Evolutionary conservation across 2,113 vertebrate genomes (phyloP).

Genomic region (Hippocampus guttulatus): DNA sequence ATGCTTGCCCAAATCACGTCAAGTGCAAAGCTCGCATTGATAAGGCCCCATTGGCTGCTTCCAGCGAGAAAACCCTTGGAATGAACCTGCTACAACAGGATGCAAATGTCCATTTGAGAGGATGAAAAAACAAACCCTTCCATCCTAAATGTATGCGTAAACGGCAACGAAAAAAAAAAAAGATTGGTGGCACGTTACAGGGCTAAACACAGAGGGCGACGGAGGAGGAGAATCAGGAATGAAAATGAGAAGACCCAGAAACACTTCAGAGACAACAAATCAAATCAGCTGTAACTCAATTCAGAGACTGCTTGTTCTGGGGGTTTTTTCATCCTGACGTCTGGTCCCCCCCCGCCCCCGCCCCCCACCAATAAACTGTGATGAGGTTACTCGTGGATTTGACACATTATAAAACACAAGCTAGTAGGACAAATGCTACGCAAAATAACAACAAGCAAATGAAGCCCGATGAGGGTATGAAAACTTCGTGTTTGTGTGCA

Average conservation of each 20-base stretch:
- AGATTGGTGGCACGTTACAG: constrained; percentile 61
- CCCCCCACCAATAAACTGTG: constrained; percentile 72
- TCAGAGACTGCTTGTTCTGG: constrained; percentile 47
- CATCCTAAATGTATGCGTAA: constrained; percentile 60
- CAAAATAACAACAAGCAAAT: constrained; percentile 63
- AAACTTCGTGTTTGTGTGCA: constrained; percentile 6
- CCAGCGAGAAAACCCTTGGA: constrained; percentile 31
- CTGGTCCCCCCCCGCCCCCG: constrained; percentile 43
- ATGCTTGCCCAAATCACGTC: constrained; percentile 51
- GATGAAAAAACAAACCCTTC: constrained; percentile 49
- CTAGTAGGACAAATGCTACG: constrained; percentile 67
- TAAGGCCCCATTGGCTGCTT: constrained; percentile 46
- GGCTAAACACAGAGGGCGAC: constrained; percentile 59
- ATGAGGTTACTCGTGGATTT: constrained; percentile 72
- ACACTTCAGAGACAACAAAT: constrained; percentile 68
- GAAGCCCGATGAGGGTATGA: constrained; percentile 29
- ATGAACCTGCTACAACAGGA: constrained; percentile 24
- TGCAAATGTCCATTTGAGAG: constrained; percentile 49
- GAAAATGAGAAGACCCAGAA: constrained; percentile 56
- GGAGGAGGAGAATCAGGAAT: constrained; percentile 46
- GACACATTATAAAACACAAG: constrained; percentile 58
- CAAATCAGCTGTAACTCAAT: constrained; percentile 73
- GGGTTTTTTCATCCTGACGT: constrained; percentile 27
- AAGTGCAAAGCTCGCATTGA: constrained; percentile 55
- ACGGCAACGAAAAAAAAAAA: constrained; percentile 13